Base-by-base conservation (phyloP, 2,113 vertebrate genomes). In the Charadrius vociferus region DNA sequence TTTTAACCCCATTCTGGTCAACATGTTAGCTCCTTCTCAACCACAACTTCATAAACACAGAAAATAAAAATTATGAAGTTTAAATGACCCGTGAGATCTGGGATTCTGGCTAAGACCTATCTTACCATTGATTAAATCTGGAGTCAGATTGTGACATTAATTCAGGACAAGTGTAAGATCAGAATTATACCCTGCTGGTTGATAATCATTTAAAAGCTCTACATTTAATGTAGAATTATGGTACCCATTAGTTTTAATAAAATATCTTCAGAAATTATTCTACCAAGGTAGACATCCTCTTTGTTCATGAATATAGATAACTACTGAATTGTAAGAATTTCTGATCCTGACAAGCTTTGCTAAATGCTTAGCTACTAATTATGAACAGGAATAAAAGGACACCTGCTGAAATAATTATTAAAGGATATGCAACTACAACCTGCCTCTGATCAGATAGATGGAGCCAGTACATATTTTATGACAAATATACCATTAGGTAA, bases 351-450 rank as follows among this genome's bases (percentile, higher is more conserved):
- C 73, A 82, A 78, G 65, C 61, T 92, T 93, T 87, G 20, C 67
- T 75, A 77, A 78, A 52, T 82, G 88, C 66, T 94, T 17, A 55
- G 70, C 66, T 92, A 75, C 75, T 82, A 95, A 96, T 96, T 96
- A 82, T 56, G 72, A 93, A 79, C n/a, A 78, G 63, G 62, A 93
- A 93, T 87, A 88, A 95, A 91, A 96, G 63, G 72, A 86, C 85
- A 91, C 77, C 73, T 97, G 56, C 80, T 94, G 95, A 94, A 95
- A 91, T 81, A 93, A 87, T 90, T 95, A 88, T 94, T 95, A 95
- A 91, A 89, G 14, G 30, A 72, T 73, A 32, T 63, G 52, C 6
- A 37, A 50, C 43, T 79, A 73, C 87, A 93, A 29, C 30, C 58
- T 93, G 62, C 47, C 56, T 90, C 88, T 93, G 88, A 87, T 87